Base-by-base conservation (phyloP, 2,113 vertebrate species). In the Thunnus maccoyii region DNA sequence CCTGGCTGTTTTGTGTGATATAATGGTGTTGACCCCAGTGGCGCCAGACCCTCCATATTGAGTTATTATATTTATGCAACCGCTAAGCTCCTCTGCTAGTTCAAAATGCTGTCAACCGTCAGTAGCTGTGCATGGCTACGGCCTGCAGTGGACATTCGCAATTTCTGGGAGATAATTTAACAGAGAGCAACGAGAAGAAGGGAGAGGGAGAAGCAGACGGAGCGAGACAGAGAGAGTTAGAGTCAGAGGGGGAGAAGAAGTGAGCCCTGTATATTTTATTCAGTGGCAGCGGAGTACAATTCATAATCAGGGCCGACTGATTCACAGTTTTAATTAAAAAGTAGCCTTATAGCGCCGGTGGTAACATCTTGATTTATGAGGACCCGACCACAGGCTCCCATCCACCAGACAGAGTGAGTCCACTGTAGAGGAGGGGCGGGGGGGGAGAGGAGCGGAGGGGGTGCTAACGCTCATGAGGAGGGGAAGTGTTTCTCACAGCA, bases 291-390 rank as follows among this genome's bases (percentile, higher is more conserved):
- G 1, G 73, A 86, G 88, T 86, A 89, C 93, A 90, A 92, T 93
- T 94, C 92, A 95, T 94, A 95, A 94, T 93, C 91, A 88, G 80
- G 36, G 77, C 78, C 30, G 78, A 88, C 90, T 94, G 93, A 93
- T 94, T 95, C 92, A 93, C 89, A 87, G 90, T 89, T 94, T 95
- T 94, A 95, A 94, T 95, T 94, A 94, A 94, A 94, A 94, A 91
- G 87, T 87, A 86, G 90, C 90, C 86, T 88, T 74, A 89, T 76
- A 86, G 84, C 68, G 87, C 88, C 76, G 10, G 80, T 91, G 87
- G 89, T 90, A 89, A 83, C 89, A 82, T 92, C 86, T 85, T 93
- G 93, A 94, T 94, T 92, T 91, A 94, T 90, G 92, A 78, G 86
- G 85, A 83, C 74, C 78, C 57, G 17, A 78, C 83, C 79, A 47